Evolutionary conservation across 2,888 invertebrate species (phyloP).

Genomic region (Reticulitermes lucifugus): DNA sequence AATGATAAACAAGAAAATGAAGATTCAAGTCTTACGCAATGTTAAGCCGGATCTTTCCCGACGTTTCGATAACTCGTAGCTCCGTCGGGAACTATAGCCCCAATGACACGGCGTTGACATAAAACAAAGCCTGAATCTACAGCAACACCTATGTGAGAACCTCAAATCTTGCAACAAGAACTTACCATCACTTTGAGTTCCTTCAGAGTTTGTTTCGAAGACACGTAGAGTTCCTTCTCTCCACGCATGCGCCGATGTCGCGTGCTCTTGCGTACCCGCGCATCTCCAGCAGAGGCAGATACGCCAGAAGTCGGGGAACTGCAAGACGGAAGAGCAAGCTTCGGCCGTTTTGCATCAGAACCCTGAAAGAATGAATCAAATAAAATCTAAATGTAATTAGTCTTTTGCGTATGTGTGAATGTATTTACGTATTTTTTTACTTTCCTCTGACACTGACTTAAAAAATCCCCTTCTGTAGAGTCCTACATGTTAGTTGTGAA

Average conservation of each 20-base stretch:
- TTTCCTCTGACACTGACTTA: background rate
- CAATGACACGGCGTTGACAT: too few relatives aligned
- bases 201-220: constrained; percentile 60
- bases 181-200: constrained; percentile 62
- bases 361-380: constrained; percentile 6
- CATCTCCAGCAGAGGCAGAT: background rate
- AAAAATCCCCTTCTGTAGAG: too few relatives aligned
- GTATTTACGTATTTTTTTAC: background rate
- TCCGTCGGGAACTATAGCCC: too few relatives aligned
- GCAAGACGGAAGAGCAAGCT: background rate
- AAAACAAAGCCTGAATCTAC: too few relatives aligned
- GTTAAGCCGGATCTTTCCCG: too few relatives aligned
- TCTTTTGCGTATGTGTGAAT: background rate
- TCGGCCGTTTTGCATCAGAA: constrained; percentile 6
- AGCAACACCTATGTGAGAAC: too few relatives aligned
- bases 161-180: background rate
- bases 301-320: background rate
- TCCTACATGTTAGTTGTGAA: too few relatives aligned
- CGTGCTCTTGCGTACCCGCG: constrained; percentile 39
- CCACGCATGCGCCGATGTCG: constrained; percentile 58
- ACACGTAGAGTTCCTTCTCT: constrained; percentile 62
- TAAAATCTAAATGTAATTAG: background rate
- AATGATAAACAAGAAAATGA: too few relatives aligned
- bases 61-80: too few relatives aligned
- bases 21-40: too few relatives aligned